Percentiles rank a stretch among this genome's conserved stretches.
Conservation (phyloP, 2,888 invertebrate species). For the Achlya flavicornis region DNA sequence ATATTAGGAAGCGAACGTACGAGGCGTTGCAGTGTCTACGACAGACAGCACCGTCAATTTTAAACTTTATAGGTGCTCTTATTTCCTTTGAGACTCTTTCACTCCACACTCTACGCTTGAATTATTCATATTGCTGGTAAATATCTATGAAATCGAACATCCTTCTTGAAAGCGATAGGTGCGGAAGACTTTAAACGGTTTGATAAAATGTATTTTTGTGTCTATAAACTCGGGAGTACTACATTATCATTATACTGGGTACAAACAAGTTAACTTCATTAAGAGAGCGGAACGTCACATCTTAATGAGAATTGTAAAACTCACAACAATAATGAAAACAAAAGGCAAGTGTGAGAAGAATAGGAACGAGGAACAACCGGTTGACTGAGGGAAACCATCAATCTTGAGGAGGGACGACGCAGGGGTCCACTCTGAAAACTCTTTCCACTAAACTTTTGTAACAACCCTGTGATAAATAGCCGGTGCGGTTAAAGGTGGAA, state of each 20-base stretch:
- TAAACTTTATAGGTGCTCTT: slow-evolving; percentile 68
- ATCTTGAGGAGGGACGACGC: slow-evolving; percentile 72
- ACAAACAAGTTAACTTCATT: slow-evolving; percentile 13
- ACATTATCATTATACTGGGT: slow-evolving; percentile 44
- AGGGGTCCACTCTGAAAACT: slow-evolving; percentile 71
- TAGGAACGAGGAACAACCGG: slow-evolving; percentile 52
- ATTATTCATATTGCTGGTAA: slow-evolving; percentile 74
- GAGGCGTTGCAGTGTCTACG: slow-evolving; percentile 28
- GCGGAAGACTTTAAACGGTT: slow-evolving; percentile 30
- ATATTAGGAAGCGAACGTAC: slow-evolving; percentile 17
- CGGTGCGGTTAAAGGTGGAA: slow-evolving; percentile 54
- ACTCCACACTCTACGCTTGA: slow-evolving; percentile 65
- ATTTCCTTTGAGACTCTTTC: slow-evolving; percentile 76
- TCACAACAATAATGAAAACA: slow-evolving; percentile 56
- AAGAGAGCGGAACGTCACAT: slow-evolving; percentile 9
- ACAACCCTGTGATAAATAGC: slow-evolving; percentile 73
- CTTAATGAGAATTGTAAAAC: slow-evolving; percentile 49
- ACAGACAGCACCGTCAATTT: slow-evolving; percentile 62
- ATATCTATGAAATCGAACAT: slow-evolving; percentile 69
- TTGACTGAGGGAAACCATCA: slow-evolving; percentile 67
- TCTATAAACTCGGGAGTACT: neutral
- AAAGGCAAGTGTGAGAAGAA: slow-evolving; percentile 53
- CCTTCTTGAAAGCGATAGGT: slow-evolving; percentile 51
- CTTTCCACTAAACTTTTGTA: slow-evolving; percentile 73
- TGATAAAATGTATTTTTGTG: slow-evolving; percentile 16